Percentiles rank a stretch among this genome's conserved stretches.
Conservation (phyloP, 1,140 invertebrate species). For the Diploscapter pachys region DNA sequence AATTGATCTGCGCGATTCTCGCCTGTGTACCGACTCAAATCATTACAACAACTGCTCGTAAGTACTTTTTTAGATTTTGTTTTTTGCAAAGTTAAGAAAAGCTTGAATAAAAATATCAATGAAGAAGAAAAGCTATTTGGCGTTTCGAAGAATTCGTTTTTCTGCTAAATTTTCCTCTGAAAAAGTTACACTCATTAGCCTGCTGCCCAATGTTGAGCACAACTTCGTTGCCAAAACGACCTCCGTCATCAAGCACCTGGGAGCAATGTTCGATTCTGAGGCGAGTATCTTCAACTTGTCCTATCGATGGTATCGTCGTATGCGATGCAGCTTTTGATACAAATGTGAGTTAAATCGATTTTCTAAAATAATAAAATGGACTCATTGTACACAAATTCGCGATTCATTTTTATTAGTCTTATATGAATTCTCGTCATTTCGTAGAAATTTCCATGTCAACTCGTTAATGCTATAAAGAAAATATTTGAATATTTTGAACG, state of each 20-base stretch:
- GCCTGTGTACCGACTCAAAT: slow-evolving; percentile 15
- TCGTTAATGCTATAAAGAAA: neutral
- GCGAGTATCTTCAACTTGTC: slow-evolving; percentile 19
- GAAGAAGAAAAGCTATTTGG: neutral
- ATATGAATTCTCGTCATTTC: neutral
- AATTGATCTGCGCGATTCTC: too few relatives aligned
- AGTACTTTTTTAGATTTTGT: slow-evolving; percentile 1
- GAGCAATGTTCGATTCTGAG: slow-evolving; percentile 16
- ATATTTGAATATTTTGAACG: neutral
- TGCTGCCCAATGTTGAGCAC: slow-evolving; percentile 13
- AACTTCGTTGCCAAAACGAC: neutral
- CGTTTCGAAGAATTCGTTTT: neutral
- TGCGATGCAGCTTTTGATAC: slow-evolving; percentile 16
- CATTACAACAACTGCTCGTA: slow-evolving; percentile 15
- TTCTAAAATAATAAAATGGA: neutral
- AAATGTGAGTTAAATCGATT: slow-evolving; percentile 5
- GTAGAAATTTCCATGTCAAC: too few relatives aligned
- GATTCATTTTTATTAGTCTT: neutral
- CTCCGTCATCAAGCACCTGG: neutral
- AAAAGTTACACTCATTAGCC: neutral
- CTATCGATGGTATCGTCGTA: slow-evolving; percentile 18
- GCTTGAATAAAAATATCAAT: neutral
- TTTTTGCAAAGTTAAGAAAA: neutral
- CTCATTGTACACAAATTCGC: neutral
- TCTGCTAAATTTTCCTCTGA: neutral